Evolutionary conservation across 2,888 invertebrate species (phyloP).

Genomic region (Cybosia mesomella): DNA sequence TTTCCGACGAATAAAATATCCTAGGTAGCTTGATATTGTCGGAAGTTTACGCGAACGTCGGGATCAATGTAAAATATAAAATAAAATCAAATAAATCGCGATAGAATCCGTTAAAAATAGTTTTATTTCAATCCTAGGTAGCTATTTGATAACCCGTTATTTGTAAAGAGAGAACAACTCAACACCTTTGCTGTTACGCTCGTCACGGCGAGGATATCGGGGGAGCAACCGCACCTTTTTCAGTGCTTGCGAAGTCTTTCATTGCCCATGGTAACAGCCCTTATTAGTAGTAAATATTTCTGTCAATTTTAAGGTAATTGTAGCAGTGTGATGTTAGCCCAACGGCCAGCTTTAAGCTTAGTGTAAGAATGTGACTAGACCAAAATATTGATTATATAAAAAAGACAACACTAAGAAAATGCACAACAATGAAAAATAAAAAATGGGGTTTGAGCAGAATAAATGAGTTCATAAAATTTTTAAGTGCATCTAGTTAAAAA

Average conservation of each 20-base stretch:
- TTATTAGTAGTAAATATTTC: not conserved
- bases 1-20: too few species aligned
- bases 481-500: constrained; percentile 55
- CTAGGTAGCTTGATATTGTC: too few species aligned
- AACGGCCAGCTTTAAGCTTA: constrained; percentile 3
- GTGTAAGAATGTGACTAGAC: constrained; percentile 44
- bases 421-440: constrained; percentile 75
- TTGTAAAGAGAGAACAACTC: too few species aligned
- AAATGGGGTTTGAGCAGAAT: constrained; percentile 85
- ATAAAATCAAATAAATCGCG: too few species aligned
- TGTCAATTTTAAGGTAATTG: not conserved
- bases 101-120: too few species aligned
- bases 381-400: constrained; percentile 31
- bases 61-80: too few species aligned
- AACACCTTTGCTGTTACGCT: too few species aligned
- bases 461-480: constrained; percentile 78
- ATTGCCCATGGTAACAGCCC: not conserved
- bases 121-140: too few species aligned
- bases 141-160: too few species aligned
- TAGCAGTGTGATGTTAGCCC: not conserved
- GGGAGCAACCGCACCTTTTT: not conserved
- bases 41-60: too few species aligned
- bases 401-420: constrained; percentile 59
- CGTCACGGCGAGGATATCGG: not conserved
- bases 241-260: not conserved